Evolutionary conservation across 2,113 vertebrate genomes (phyloP), one percentile per base, ranked within the genome.

Genomic region (Zootoca vivipara): DNA sequence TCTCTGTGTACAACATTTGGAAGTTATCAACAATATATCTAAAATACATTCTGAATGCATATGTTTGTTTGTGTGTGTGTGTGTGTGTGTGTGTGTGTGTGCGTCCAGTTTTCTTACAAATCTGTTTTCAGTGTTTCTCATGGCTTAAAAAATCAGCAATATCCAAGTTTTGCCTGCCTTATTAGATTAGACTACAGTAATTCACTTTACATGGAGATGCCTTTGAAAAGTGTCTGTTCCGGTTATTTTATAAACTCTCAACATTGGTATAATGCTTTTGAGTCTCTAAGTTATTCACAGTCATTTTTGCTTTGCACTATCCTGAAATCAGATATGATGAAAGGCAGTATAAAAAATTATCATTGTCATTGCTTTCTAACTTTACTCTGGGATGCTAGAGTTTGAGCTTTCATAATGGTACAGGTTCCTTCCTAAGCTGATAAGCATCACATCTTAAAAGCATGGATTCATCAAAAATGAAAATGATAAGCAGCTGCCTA

Each of bases 1-100:
- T 82, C 46, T 75, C 10, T n/a, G 26, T 56, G 78, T 87, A 40
- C 28, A 40, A 87, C 85, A 87, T 87, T 87, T 87, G 80, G 81
- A 88, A 83, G 58, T 83, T 83, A 88, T 81, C 85, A 81, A 40
- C 78, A 80, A 87, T 35, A 80, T 67, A 67, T 81, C 52, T 56
- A 26, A 81, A 72, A 58, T 80, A 42, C 20, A 24, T 80, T 80
- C 42, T 26, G 70, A 87, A 46, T 12, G 62, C 9, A 10, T 46
- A 9, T 2, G 46, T 9, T 2, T 38, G 9, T 2, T 9, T 46
- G 10, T 33, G 15, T 46, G 9, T 46, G 46, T 2, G 46, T 9
- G 38, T 38, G 9, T 2, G 10, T 46, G 10, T 33, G 15, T 46
- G 18, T 82, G 6, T 64, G 35, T 72, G 56, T 80, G 38, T 38